phyloP scores from a whole-genome alignment of 2,113 vertebrate genomes.

The Oxyruncus cristatus region DNA sequence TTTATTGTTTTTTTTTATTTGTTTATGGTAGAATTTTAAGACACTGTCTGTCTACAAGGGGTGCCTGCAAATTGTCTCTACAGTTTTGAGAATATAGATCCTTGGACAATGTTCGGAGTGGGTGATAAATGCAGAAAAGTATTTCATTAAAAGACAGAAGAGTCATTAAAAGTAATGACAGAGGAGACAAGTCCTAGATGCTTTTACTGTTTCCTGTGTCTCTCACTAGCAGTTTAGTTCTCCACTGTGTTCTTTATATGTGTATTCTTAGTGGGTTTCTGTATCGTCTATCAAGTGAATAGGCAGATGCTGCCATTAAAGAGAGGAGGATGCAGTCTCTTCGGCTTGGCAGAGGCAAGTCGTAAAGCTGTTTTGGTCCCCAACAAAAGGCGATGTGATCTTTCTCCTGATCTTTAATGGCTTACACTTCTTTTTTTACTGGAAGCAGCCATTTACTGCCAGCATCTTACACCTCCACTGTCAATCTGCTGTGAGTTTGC shows the following conservation, averaged over 20 bases:
- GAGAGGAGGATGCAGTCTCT: neutral
- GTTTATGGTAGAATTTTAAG: neutral
- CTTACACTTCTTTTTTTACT: neutral
- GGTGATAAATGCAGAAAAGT: neutral
- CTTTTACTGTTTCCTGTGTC: slow-evolving; percentile 14
- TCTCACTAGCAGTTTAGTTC: neutral
- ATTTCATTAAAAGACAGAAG: neutral
- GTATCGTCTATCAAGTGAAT: neutral
- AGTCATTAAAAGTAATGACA: neutral
- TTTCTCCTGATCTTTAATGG: neutral
- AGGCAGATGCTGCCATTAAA: neutral
- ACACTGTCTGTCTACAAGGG: neutral
- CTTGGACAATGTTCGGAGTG: neutral
- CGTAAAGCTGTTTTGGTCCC: neutral
- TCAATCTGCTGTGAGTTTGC: neutral
- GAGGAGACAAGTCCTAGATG: neutral
- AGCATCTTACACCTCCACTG: neutral
- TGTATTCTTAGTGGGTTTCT: neutral
- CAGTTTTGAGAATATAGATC: neutral
- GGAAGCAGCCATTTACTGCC: neutral
- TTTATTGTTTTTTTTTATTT: neutral
- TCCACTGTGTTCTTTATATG: neutral
- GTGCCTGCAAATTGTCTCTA: neutral
- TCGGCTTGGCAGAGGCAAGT: neutral
- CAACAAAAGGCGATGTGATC: neutral